Conservation (phyloP, 2,113 vertebrate genomes). For the Camelus dromedarius region DNA sequence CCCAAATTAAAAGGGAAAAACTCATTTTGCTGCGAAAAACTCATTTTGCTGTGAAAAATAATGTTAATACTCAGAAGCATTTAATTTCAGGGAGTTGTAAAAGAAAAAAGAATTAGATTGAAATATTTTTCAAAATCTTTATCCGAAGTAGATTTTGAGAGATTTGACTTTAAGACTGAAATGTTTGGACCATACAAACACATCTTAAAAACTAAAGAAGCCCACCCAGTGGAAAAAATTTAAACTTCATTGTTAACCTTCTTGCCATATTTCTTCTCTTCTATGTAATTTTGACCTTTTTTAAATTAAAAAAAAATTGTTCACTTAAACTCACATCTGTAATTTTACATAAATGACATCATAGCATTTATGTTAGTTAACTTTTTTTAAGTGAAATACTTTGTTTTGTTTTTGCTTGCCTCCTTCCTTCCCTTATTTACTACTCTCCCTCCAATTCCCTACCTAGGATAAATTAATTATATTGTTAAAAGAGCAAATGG, state of each 20-base stretch:
- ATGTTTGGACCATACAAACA: neutral
- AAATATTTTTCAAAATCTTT: constrained; percentile 43
- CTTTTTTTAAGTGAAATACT: constrained; percentile 13
- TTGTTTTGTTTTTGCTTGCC: neutral
- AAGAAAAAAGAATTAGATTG: constrained; percentile 31
- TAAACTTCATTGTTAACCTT: neutral
- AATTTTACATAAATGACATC: neutral
- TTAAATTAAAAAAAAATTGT: neutral
- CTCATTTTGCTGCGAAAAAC: constrained; percentile 15
- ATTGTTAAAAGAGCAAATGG: neutral
- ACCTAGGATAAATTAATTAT: neutral
- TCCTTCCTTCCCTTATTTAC: neutral
- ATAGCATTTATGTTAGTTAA: neutral
- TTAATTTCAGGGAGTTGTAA: constrained; percentile 9
- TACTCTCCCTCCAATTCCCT: neutral
- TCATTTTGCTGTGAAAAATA: constrained; percentile 17
- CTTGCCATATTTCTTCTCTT: neutral
- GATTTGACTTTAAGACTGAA: neutral
- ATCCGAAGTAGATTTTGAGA: constrained; percentile 40
- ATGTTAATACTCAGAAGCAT: neutral
- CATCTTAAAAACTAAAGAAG: neutral
- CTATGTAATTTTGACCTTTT: neutral
- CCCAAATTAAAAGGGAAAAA: constrained; percentile 35
- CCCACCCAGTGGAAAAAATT: neutral
- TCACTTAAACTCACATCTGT: neutral